phyloP scores from a whole-genome alignment of 2,797 vertebrate genomes.

The Dendrocincla tyrannina region DNA sequence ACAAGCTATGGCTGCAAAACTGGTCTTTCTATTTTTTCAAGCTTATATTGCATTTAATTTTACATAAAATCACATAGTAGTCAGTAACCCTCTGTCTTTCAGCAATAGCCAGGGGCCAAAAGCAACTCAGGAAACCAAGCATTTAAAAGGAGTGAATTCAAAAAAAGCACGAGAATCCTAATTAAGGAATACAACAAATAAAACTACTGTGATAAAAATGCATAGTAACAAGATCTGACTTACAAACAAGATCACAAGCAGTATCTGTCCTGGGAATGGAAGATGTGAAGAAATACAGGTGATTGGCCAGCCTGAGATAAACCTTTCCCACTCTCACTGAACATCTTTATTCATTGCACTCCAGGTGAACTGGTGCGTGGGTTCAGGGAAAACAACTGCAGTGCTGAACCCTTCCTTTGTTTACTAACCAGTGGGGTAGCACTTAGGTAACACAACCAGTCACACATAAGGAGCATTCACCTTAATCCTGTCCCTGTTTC shows the following conservation, averaged over 20 bases:
- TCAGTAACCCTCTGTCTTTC: background rate
- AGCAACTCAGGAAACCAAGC: background rate
- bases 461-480: background rate
- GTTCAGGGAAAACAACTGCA: background rate
- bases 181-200: background rate
- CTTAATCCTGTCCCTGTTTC: background rate
- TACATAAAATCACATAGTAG: background rate
- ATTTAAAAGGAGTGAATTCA: background rate
- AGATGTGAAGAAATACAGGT: background rate
- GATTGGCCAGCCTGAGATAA: background rate
- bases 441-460: rapidly evolving
- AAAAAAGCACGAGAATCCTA: background rate
- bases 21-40: slow-evolving; percentile 22
- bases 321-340: background rate
- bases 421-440: background rate
- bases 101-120: background rate
- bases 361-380: background rate
- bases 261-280: background rate
- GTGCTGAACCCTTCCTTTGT: rapidly evolving
- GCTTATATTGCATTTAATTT: slow-evolving; percentile 11
- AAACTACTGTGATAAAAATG: background rate
- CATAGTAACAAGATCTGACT: background rate
- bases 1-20: background rate
- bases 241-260: background rate
- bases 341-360: background rate